Conservation (phyloP, 1,140 invertebrate species). For the Euglossa dilemma region DNA sequence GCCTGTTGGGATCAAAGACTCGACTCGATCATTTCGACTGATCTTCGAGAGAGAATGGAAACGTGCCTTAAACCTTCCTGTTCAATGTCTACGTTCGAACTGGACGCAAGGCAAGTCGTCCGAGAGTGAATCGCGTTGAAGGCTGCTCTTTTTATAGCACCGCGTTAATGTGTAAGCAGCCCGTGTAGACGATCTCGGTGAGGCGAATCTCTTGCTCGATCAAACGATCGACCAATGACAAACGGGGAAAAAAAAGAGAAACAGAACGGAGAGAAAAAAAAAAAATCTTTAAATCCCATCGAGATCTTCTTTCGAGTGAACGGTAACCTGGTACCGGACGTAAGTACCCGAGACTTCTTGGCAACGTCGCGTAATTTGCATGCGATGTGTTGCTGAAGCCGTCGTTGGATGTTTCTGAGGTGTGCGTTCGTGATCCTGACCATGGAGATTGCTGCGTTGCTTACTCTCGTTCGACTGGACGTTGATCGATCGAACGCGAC, state of each 20-base stretch:
- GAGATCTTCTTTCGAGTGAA: slow-evolving; percentile 30
- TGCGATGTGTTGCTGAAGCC: slow-evolving; percentile 69
- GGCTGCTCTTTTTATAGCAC: slow-evolving; percentile 1
- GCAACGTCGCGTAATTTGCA: slow-evolving; percentile 75
- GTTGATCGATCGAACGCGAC: neutral
- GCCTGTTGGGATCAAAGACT: slow-evolving; percentile 20
- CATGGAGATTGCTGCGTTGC: slow-evolving; percentile 63
- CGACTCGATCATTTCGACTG: slow-evolving; percentile 21
- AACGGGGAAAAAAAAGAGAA: too few species aligned
- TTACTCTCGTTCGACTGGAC: neutral
- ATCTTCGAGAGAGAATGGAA: slow-evolving; percentile 18
- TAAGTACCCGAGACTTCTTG: slow-evolving; percentile 65
- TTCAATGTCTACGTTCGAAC: slow-evolving; percentile 65
- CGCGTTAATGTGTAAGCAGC: slow-evolving; percentile 17
- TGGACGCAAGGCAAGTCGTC: slow-evolving; percentile 71
- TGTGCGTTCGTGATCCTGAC: slow-evolving; percentile 68
- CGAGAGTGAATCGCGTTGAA: slow-evolving; percentile 25
- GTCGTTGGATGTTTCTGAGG: slow-evolving; percentile 73
- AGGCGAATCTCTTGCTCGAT: neutral
- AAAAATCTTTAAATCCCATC: slow-evolving; percentile 45
- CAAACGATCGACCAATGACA: neutral
- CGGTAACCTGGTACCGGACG: slow-evolving; percentile 1
- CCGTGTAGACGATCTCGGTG: slow-evolving; percentile 50
- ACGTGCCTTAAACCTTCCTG: slow-evolving; percentile 37
- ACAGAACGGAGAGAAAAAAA: too few species aligned